Evolutionary conservation across 2,797 vertebrate genomes (phyloP), one percentile per base, ranked within the genome.

Genomic region (Cottoperca gobio): DNA sequence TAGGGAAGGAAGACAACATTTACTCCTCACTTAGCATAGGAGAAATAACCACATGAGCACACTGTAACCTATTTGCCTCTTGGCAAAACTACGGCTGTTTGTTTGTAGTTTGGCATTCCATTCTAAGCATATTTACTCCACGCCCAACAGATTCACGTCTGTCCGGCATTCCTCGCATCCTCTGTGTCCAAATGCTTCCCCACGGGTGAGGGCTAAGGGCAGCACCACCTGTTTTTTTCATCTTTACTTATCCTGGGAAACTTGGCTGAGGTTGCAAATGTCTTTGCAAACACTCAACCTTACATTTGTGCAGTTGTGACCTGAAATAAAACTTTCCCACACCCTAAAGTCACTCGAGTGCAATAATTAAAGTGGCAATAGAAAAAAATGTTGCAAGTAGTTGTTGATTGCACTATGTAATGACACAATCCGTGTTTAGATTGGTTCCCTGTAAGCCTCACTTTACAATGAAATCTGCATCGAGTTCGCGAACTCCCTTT

Each of bases 191-290:
- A 90, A 75, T 78, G 49, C 40, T 76, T 88, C 70, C 78, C 76
- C 42, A 19, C 50, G 57, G 43, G 83, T 76, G 58, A 83, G 64
- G 42, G 73, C 70, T 68, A 45, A 78, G 82, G 89, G 80, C 73
- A 46, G 68, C 81, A 57, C 85, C 90, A 92, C 88, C 91, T 93
- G 90, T 74, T 72, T 79, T 83, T 83, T 77, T 76, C 35, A 33
- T 79, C 66, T 59, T 76, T 50, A 50, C 85, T 83, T 85, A 62
- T 74, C 73, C 21, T 5, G 58, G 28, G 17, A 79, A 48, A 76
- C 12, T 63, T 75, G 23, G 49, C 49, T 5, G 17, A 19, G 40
- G 61, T 60, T 62, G 58, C 19, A 45, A 74, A 70, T 79, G 54
- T 78, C 50, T 58, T 82, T 73, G 50, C 65, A 70, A 68, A 62